Base-by-base conservation (phyloP, 2,797 vertebrate species). In the Hipposideros larvatus region DNA sequence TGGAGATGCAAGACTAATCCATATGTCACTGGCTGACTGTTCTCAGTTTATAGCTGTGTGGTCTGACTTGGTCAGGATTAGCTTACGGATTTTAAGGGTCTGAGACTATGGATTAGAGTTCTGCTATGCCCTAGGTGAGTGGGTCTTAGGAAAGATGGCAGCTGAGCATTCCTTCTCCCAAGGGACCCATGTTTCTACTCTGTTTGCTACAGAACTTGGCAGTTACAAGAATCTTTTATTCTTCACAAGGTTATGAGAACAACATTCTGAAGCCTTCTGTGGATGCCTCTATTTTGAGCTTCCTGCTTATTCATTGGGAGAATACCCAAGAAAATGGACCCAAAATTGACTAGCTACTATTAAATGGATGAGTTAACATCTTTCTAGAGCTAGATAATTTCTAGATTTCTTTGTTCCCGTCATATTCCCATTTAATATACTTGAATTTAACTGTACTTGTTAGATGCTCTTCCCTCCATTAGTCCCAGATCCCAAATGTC, bases 221-320 rank as follows among this genome's bases (percentile, higher is more conserved):
- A 80, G 2, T 59, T 90, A 26, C 4, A 61, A 63, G 14, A 87
- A 48, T 82, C 63, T 77, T 51, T 65, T 91, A 66, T 41, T 89
- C 37, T 73, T 82, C 14, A 31, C 31, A 61, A 53, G n/a, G 24
- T 87, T 61, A 26, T 61, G 55, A 74, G 77, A 91, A 78, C 7
- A 79, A n/a, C 21, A 55, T 95, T 94, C 71, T 90, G 24, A 74
- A 90, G 63, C 8, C 53, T 92, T 75, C 11, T 92, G 15, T 16
- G 51, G 16, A 61, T 87, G 21, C 55, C 59, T 15, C 43, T 93
- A 4, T 88, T 87, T 85, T 75, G 55, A 46, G 28, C 55, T 53
- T 90, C 21, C 43, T 92, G 19, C 34, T 85, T 94, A 48, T 61
- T 94, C 41, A 46, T 90, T 96, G 70, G 82, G 43, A 80, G 59